A percentile compares a stretch with the other conserved stretches of the same genome.
phyloP scores from a whole-genome alignment of 92 coral and sea anemone species.

The Porites rus region DNA sequence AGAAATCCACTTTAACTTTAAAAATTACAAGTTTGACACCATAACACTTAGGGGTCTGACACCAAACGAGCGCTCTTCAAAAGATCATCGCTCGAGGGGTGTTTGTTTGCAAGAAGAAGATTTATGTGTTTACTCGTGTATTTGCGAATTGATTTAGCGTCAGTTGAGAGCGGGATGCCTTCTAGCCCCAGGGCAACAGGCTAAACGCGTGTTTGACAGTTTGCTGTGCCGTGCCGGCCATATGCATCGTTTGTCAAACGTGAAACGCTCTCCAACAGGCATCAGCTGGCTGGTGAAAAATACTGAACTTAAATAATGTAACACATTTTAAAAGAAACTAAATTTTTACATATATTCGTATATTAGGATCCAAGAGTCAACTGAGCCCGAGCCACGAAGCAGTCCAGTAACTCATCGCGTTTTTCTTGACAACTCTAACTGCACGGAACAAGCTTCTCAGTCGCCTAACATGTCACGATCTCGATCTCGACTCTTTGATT shows the following conservation, averaged over 20 bases:
- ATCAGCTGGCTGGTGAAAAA: neutral
- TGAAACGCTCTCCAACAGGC: neutral
- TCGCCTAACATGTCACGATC: constrained; percentile 78
- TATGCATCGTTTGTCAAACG: neutral
- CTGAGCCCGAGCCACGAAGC: constrained; percentile 5
- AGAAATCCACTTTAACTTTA: neutral
- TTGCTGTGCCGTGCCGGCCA: neutral
- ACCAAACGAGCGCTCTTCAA: neutral
- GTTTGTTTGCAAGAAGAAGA: constrained; percentile 19
- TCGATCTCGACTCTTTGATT: constrained; percentile 85
- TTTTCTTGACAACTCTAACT: neutral
- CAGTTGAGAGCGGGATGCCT: constrained; percentile 15
- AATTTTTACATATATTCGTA: constrained; percentile 35
- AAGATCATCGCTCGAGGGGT: neutral
- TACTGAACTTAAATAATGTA: neutral
- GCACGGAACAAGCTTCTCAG: neutral
- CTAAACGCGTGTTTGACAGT: neutral
- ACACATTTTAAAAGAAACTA: neutral
- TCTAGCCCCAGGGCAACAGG: constrained; percentile 43
- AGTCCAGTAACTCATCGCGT: neutral
- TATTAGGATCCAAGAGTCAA: constrained; percentile 19
- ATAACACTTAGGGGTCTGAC: neutral
- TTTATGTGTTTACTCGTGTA: constrained; percentile 22
- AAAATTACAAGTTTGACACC: neutral
- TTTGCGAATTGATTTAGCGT: constrained; percentile 14